These are phyloP conservation scores for Emberiza fucata DNA, from an alignment of 2,113 vertebrate genomes.

Conservation along the genomic window DNA sequence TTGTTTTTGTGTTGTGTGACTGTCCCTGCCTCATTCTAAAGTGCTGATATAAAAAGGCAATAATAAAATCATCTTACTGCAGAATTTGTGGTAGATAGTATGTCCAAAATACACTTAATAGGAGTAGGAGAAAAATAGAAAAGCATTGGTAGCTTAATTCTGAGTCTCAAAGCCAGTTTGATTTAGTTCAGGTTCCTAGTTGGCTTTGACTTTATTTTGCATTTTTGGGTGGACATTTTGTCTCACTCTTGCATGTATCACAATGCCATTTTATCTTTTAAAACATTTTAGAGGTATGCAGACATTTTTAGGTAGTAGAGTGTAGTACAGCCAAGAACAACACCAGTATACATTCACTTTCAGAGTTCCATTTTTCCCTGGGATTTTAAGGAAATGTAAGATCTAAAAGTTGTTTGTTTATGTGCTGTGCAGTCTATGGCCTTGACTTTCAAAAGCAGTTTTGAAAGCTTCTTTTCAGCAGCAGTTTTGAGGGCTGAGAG, in stretches of 20 bases:
- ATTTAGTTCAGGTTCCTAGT: background rate
- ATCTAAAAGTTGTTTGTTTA: background rate
- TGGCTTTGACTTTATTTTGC: background rate
- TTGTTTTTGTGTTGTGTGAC: background rate
- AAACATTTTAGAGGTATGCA: background rate
- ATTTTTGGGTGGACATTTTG: background rate
- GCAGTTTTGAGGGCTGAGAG: background rate
- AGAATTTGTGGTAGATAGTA: background rate
- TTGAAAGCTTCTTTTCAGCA: background rate
- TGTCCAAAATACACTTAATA: background rate
- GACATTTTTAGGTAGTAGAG: background rate
- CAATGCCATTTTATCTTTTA: background rate
- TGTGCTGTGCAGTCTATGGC: background rate
- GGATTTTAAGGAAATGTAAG: background rate
- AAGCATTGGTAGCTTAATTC: background rate
- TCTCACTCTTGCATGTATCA: background rate
- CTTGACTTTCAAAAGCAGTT: slow-evolving; percentile 10
- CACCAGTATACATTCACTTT: background rate
- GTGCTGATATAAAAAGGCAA: background rate
- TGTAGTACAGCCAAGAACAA: background rate
- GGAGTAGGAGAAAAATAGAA: background rate
- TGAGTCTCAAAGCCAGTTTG: background rate
- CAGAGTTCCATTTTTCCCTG: background rate
- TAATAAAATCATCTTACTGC: background rate
- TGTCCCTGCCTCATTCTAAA: background rate